A percentile compares a stretch with the other conserved stretches of the same genome.
Conservation (phyloP, 2,888 invertebrate genomes). For the Cremastobaeus sp. region DNA sequence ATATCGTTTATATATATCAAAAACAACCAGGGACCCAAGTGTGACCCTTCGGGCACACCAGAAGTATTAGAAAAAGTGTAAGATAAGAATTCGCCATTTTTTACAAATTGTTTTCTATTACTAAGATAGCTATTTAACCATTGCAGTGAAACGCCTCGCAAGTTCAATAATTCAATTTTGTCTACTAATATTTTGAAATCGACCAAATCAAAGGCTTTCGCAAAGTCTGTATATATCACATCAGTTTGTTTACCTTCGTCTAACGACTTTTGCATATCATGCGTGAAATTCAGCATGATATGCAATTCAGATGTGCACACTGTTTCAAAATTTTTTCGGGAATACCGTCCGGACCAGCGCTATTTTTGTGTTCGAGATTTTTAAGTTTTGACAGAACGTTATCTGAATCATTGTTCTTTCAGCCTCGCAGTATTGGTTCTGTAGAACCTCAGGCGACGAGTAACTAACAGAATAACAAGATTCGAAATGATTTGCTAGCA, state of each 20-base stretch:
- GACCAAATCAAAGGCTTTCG: constrained; percentile 15
- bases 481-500: constrained; percentile 5
- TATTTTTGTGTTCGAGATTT: constrained; percentile 3
- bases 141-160: constrained; percentile 1
- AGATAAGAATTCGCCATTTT: constrained; percentile 10
- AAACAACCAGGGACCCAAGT: constrained; percentile 6
- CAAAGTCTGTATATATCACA: constrained; percentile 1
- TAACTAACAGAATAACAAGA: constrained; percentile 6
- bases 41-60: constrained; percentile 18
- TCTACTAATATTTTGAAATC: neutral
- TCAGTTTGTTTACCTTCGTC: constrained; percentile 5
- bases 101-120: neutral
- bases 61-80: neutral
- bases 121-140: constrained; percentile 8
- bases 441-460: too few relatives aligned
- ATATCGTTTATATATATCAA: constrained; percentile 20
- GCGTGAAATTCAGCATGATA: neutral
- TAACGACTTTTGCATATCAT: neutral
- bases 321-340: neutral
- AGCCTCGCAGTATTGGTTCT: too few relatives aligned
- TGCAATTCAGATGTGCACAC: neutral
- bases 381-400: neutral
- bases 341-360: constrained; percentile 14
- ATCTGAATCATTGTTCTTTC: neutral
- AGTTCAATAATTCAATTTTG: neutral